phyloP scores from a whole-genome alignment of 1,140 invertebrate species.

The Scaptomyza graminum region DNA sequence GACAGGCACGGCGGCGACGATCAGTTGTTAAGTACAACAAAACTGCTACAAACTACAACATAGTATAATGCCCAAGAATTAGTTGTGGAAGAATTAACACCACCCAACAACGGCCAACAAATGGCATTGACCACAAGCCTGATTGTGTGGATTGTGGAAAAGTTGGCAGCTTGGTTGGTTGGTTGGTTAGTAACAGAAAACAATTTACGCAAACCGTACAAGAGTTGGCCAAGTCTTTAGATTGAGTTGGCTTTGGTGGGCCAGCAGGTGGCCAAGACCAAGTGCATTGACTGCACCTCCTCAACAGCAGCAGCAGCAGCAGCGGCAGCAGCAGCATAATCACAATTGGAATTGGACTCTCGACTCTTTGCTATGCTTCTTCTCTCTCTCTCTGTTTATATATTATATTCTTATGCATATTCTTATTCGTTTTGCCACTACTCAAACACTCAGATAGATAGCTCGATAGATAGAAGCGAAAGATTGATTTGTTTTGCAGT shows the following conservation, averaged over 20 bases:
- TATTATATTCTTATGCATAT: not conserved
- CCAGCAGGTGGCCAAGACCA: conserved; percentile 55
- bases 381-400: not conserved
- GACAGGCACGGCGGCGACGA: conserved; percentile 21
- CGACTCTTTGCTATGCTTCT: conserved; percentile 15
- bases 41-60: conserved; percentile 30
- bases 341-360: conserved; percentile 60
- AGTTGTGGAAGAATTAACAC: conserved; percentile 81
- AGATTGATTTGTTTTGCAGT: conserved; percentile 73
- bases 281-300: conserved; percentile 70
- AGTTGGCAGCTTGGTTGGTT: not conserved
- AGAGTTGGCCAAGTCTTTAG: conserved; percentile 18
- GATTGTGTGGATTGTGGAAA: conserved; percentile 43
- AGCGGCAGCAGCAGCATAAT: conserved; percentile 30
- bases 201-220: conserved; percentile 76
- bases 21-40: conserved; percentile 11
- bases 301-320: conserved; percentile 13
- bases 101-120: conserved; percentile 49
- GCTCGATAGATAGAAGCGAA: too few relatives aligned
- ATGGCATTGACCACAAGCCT: conserved; percentile 65
- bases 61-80: conserved; percentile 74
- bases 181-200: conserved; percentile 60
- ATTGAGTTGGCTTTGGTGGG: conserved; percentile 39
- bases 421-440: not conserved
- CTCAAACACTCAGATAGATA: conserved; percentile 15